Conservation (phyloP, 1,140 invertebrate genomes). For the Wasmannia auropunctata region DNA sequence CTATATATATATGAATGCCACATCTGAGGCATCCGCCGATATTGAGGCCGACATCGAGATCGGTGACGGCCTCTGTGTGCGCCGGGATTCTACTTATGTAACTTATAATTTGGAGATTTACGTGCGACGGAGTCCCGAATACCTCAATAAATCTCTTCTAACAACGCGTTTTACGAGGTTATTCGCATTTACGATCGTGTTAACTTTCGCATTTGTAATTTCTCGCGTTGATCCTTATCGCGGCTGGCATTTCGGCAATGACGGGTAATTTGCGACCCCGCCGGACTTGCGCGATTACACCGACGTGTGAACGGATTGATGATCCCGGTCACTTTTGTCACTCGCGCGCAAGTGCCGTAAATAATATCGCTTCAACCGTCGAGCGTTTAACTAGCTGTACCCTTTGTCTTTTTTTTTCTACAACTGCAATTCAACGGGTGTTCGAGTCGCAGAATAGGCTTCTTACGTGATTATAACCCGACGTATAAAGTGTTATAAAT, state of each 20-base stretch:
- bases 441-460: constrained; percentile 24
- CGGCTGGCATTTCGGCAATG: constrained; percentile 33
- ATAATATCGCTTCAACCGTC: neutral
- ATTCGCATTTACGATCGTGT: constrained; percentile 43
- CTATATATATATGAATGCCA: too few species aligned
- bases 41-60: neutral
- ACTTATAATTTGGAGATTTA: constrained; percentile 20
- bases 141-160: constrained; percentile 38
- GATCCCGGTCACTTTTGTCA: constrained; percentile 41
- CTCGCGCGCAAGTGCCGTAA: constrained; percentile 36
- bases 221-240: constrained; percentile 45
- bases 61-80: too few species aligned
- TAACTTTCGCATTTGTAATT: constrained; percentile 46
- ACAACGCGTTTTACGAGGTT: constrained; percentile 35
- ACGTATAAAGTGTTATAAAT: constrained; percentile 57
- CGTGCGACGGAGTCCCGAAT: neutral
- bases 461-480: constrained; percentile 53
- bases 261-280: constrained; percentile 25
- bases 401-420: constrained; percentile 8
- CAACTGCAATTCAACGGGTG: constrained; percentile 49
- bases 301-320: constrained; percentile 41
- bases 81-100: constrained; percentile 15
- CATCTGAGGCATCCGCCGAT: neutral
- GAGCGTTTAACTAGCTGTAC: constrained; percentile 56
- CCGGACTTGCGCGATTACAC: neutral